These are phyloP conservation scores for Odontothrips loti DNA, from an alignment of 2,888 invertebrate species.

Conservation along the genomic window DNA sequence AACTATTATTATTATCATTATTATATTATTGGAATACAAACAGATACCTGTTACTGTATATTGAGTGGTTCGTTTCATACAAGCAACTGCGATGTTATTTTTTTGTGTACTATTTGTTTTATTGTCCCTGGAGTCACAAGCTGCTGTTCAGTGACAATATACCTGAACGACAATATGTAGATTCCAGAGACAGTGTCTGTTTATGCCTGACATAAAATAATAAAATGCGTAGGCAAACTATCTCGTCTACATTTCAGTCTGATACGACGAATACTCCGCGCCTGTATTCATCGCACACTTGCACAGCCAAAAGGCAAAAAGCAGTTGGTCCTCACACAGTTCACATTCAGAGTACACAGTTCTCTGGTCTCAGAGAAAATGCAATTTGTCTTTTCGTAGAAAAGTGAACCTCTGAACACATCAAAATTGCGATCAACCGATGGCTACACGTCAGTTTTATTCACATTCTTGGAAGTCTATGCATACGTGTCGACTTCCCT, in stretches of 20 bases:
- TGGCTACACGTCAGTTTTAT: too few species aligned
- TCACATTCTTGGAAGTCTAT: not conserved
- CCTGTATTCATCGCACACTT: too few species aligned
- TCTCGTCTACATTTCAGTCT: not conserved
- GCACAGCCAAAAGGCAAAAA: too few species aligned
- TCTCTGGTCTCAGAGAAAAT: too few species aligned
- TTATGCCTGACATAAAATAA: slow-evolving; percentile 14
- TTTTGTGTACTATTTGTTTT: slow-evolving; percentile 5
- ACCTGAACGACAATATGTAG: not conserved
- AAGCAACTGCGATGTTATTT: slow-evolving; percentile 9
- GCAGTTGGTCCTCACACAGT: too few species aligned
- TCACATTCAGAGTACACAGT: too few species aligned
- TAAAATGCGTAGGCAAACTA: not conserved
- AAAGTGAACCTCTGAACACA: too few species aligned
- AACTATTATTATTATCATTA: not conserved
- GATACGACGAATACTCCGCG: too few species aligned
- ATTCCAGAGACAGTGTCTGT: slow-evolving; percentile 10
- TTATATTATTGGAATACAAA: not conserved
- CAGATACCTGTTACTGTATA: not conserved
- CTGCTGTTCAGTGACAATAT: not conserved
- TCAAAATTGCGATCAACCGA: too few species aligned
- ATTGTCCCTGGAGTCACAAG: not conserved
- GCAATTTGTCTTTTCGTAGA: too few species aligned
- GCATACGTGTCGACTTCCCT: too few species aligned
- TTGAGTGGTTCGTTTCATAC: slow-evolving; percentile 4